Conservation (phyloP, 2,113 vertebrate species). For the Dolichotis patagonum region DNA sequence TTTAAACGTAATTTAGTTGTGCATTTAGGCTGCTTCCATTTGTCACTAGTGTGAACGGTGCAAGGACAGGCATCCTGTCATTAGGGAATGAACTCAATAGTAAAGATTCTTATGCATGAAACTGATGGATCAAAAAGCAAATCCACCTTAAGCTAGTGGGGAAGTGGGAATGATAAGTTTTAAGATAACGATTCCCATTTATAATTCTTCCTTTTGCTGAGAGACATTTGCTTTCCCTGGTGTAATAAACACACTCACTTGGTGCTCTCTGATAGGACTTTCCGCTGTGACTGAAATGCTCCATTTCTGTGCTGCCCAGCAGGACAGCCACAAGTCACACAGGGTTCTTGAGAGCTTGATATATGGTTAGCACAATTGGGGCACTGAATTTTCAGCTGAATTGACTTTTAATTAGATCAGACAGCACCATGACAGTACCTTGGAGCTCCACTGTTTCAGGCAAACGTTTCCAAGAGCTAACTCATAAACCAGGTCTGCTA, state of each 20-base stretch:
- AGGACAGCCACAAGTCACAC: no score
- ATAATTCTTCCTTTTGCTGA: conserved; percentile 11
- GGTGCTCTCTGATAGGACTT: background rate
- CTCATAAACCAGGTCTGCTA: background rate
- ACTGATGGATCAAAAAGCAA: background rate
- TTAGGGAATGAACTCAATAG: background rate
- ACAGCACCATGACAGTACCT: background rate
- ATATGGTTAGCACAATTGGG: background rate
- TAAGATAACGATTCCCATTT: background rate
- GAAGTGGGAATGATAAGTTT: background rate
- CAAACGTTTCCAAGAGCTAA: background rate
- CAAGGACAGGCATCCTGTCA: background rate
- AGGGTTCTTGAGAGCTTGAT: background rate
- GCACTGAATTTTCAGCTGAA: background rate
- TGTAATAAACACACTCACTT: background rate
- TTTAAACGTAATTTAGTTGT: background rate
- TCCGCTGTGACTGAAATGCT: background rate
- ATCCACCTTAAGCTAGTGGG: background rate
- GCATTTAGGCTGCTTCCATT: background rate
- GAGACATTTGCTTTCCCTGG: background rate
- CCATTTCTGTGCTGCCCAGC: no score
- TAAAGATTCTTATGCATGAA: background rate
- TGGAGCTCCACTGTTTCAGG: background rate
- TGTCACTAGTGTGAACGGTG: background rate
- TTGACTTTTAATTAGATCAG: background rate